Base-by-base conservation (phyloP, 2,888 invertebrate species). In the Plutella xylostella region DNA sequence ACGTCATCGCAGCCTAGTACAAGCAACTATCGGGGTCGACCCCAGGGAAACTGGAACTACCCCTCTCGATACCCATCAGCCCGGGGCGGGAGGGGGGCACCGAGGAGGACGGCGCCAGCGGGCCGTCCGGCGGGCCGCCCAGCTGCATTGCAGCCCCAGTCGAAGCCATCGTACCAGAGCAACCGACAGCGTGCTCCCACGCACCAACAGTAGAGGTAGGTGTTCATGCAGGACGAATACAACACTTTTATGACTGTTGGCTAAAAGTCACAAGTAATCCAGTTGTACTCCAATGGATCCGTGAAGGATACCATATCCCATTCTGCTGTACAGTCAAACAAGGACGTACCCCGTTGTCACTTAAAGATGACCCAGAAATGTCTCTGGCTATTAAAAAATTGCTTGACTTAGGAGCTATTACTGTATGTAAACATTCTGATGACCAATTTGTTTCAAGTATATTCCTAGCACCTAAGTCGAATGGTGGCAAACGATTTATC, bases 381-480 rank as follows among this genome's bases (percentile, higher is more conserved):
- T 19, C 14, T 12, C 5, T n/a, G n/a, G 34, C 45, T 21, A 45
- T 45, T 19, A 22, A 42, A 25, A 45, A 45, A 35, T 17, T 45
- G 40, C 4, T 28, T 6, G n/a, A 45, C 4, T 28, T 45, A 33
- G 42, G 42, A 6, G 45, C 45, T n/a, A 38, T 45, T 25, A 25
- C 12, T 12, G 4, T 6, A 19, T 45, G 45, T 19, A 2, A 6
- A 5, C 35, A 25, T 21, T 42, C 30, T 37, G 20, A 45, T 15
- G 46, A 42, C 17, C 54, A 58, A 43, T 55, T 53, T 39, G 12
- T 57, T n/a, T 56, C 55, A 6, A 25, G 35, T 33, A 41, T 51
- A 45, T 57, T 55, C 48, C 46, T 53, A 45, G 48, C 49, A 38
- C 55, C 51, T 37, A 48, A 53, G 50, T 43, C 51, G 17, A 47